Evolutionary conservation across 2,797 vertebrate genomes (phyloP).

Genomic region (Alfaro cultratus): DNA sequence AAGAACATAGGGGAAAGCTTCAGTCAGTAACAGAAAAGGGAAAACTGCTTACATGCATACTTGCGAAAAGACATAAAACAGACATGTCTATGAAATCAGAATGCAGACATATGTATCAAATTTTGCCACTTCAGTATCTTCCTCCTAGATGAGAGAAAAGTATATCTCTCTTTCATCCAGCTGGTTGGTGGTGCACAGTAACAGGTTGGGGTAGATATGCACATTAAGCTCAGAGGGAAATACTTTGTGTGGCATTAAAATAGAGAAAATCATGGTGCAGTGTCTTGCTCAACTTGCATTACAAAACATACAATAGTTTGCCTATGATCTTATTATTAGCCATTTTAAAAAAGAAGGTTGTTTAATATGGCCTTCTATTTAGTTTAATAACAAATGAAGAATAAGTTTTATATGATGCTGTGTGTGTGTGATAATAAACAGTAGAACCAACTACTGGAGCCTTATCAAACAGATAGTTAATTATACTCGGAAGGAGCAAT

Average conservation of each 20-base stretch:
- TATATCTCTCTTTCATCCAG: not conserved
- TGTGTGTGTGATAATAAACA: not conserved
- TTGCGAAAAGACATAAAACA: too few species aligned
- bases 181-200: not conserved
- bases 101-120: too few species aligned
- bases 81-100: too few species aligned
- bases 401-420: not conserved
- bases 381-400: not conserved
- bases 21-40: too few species aligned
- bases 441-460: not conserved
- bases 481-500: not conserved
- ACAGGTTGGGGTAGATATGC: not conserved
- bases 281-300: not conserved
- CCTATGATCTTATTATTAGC: not conserved
- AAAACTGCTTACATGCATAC: too few species aligned
- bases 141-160: not conserved
- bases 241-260: not conserved
- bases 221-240: not conserved
- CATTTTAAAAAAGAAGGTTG: not conserved
- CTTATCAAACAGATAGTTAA: constrained; percentile 3
- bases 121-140: not conserved
- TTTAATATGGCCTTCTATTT: not conserved
- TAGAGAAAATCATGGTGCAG: not conserved
- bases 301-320: not conserved
- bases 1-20: too few species aligned